Evolutionary conservation across 2,888 invertebrate genomes (phyloP).

Genomic region (Lottia scabra): DNA sequence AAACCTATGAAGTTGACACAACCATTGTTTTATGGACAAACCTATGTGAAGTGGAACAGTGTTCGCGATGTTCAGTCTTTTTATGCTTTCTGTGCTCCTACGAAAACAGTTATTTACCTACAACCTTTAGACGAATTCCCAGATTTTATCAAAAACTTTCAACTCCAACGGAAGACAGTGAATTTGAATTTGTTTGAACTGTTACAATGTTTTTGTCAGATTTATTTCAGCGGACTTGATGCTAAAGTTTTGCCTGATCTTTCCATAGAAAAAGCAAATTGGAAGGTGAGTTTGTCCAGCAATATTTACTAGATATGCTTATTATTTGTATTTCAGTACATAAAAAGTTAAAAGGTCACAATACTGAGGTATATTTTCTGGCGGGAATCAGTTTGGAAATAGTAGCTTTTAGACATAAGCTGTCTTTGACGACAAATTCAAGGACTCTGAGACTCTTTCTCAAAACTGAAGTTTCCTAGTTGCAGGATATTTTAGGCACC

Average conservation of each 20-base stretch:
- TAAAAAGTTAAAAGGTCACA: no score
- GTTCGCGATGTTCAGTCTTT: conserved; percentile 40
- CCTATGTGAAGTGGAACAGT: conserved; percentile 58
- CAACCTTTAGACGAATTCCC: conserved; percentile 61
- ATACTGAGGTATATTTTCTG: no score
- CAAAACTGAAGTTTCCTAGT: no score
- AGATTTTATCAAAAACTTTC: conserved; percentile 48
- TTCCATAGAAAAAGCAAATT: conserved; percentile 37
- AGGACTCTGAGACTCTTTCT: no score
- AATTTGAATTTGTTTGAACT: conserved; percentile 44
- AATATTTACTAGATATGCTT: no score
- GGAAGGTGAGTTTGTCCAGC: conserved; percentile 37
- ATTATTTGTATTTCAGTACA: no score
- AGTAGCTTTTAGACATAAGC: no score
- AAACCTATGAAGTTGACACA: conserved; percentile 33
- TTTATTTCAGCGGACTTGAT: conserved; percentile 55
- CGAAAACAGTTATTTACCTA: conserved; percentile 52
- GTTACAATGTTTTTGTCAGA: conserved; percentile 51
- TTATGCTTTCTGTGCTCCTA: conserved; percentile 37
- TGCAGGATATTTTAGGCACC: no score
- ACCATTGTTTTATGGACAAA: conserved; percentile 46
- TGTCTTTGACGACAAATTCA: no score
- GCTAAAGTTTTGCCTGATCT: conserved; percentile 45
- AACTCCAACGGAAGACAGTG: conserved; percentile 29
- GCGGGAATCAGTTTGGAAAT: no score